Base-by-base conservation (phyloP, 1,140 invertebrate genomes). In the Drosophila asahinai region DNA sequence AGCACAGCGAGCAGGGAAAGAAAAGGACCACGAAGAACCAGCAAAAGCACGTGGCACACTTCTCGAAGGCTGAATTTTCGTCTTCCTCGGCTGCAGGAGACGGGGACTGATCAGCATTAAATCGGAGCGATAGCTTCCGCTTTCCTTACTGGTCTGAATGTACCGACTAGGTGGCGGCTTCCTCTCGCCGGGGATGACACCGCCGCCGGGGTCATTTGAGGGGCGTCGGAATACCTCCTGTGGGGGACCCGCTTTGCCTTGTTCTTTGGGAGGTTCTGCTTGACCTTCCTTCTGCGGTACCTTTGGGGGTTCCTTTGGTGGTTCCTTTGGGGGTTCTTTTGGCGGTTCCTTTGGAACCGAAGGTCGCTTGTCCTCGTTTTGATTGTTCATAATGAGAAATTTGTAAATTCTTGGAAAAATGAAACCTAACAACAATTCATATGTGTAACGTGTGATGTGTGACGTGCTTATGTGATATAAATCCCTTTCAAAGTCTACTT, bases 1-100 rank as follows among this genome's bases (percentile, higher is more conserved):
- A 94, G 91, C 96, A 97, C 22, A 97, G 91, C 8, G 96, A 97
- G 83, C 98, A 95, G 3, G 97, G 97, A 62, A 98, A 95, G 1
- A 96, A 97, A 12, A 97, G 82, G 62, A 97, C 94, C 48, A 97
- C 94, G 5, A 98, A 89, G 14, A 97, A 67, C 66, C 97, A 94
- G 14, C 97, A 98, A 38, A 97, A 93, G 15, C 96, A 91, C 4
- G 96, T 96, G 2, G 97, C 95, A n/a, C 97, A 93, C 72, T 96
- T 94, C 91, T 98, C 98, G 22, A 79, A 72, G 0, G 15, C 3
- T 0, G 77, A 14, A 2, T 25, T 15, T 4, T 59, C 27, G 3
- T 73, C 11, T 4, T 42, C 33, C 54, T 84, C 86, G 58, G 52
- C 84, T 89, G 19, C 3, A 49, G 59, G 15, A 47, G 6, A 15